Evolutionary conservation across 2,888 invertebrate genomes (phyloP), one percentile per base, ranked within the genome.

Genomic region (Hoplodrina ambigua): DNA sequence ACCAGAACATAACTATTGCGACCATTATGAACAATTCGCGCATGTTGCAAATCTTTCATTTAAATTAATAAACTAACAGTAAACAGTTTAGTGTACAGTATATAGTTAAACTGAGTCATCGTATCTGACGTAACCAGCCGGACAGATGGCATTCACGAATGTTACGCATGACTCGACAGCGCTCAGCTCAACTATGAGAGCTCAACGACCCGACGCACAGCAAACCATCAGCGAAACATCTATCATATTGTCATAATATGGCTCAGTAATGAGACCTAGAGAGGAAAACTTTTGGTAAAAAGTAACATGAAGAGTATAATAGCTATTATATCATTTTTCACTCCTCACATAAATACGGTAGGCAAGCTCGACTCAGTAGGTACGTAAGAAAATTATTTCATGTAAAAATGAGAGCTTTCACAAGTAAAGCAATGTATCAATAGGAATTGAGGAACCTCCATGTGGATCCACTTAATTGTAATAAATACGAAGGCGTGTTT

Each of bases 401-500:
- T n/a, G n/a, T 13, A 6, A 54, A 59, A 62, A 52, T 7, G n/a
- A 59, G 33, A 52, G 57, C 19, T 52, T 58, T 62, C 17, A 17
- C 58, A 59, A 59, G 58, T 52, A 25, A 67, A 65, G 37, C 19
- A 44, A 61, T 66, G 56, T 56, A 57, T 73, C 46, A 33, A 33
- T 20, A 20, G n/a, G 30, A 41, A 41, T 58, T 15, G 44, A 53
- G 52, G 25, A 46, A 52, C 52, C 46, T 49, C 37, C 37, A 33
- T 46, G 55, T 20, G 41, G 15, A 49, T 17, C 37, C 57, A 49
- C 41, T 61, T 61, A 66, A 58, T 66, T 61, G 57, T 67, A 37
- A 67, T 67, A 67, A 73, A 62, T 66, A 66, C 33, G 41, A 41
- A 56, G 19, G 11, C 33, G 59, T 46, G 37, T 59, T 52, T 46